Evolutionary conservation across 2,113 vertebrate genomes (phyloP).

Genomic region (Callocephalon fimbriatum): DNA sequence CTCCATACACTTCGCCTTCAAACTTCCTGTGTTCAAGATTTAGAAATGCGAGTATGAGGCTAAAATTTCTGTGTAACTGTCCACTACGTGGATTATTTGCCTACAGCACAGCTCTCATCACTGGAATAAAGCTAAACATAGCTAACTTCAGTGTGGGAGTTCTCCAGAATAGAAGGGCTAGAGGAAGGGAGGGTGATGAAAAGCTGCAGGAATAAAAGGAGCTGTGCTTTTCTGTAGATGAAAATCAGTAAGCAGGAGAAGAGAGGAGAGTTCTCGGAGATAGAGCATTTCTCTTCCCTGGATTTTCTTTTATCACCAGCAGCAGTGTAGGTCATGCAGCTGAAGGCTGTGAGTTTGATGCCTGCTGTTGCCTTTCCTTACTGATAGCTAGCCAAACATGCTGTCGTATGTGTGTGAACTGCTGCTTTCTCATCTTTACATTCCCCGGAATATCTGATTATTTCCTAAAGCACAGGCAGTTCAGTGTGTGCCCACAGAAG

Average conservation of each 20-base stretch:
- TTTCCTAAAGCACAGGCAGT: slow-evolving; percentile 12
- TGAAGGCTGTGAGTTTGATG: slow-evolving; percentile 57
- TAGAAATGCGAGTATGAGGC: neutral
- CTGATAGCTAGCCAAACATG: neutral
- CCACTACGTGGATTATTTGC: neutral
- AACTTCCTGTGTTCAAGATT: neutral
- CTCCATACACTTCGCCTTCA: neutral
- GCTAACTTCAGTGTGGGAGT: neutral
- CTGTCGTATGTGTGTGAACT: neutral
- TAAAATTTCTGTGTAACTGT: neutral
- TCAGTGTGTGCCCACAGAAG: neutral
- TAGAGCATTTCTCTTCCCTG: slow-evolving; percentile 25
- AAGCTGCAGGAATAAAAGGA: neutral
- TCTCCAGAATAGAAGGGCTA: neutral
- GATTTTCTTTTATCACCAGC: slow-evolving; percentile 55
- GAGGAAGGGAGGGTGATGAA: neutral
- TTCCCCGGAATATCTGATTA: slow-evolving; percentile 3
- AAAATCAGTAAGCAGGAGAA: neutral
- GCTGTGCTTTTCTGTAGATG: neutral
- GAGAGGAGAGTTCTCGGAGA: slow-evolving; percentile 4
- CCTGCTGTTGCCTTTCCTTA: slow-evolving; percentile 45
- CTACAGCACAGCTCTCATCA: neutral
- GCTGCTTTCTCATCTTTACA: neutral
- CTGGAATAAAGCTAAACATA: neutral
- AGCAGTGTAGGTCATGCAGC: slow-evolving; percentile 40